Percentiles rank a stretch among this genome's conserved stretches.
These are phyloP conservation scores for Rapana venosa DNA, from an alignment of 2,888 invertebrate species.

Conservation along the genomic window DNA sequence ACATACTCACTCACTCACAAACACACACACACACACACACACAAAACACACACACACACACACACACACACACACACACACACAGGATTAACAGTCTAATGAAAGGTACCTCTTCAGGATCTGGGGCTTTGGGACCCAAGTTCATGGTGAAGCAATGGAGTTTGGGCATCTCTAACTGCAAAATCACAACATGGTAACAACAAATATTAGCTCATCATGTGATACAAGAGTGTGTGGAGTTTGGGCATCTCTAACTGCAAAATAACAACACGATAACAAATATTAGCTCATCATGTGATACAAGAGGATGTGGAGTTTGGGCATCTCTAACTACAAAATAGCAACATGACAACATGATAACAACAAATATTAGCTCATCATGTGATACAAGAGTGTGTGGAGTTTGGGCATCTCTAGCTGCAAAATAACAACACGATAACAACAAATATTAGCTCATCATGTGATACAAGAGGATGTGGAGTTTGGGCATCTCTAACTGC, in stretches of 20 bases:
- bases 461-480: too few species aligned
- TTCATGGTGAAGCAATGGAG: slow-evolving; percentile 71
- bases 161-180: slow-evolving; percentile 71
- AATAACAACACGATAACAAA: neutral
- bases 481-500: slow-evolving; percentile 70
- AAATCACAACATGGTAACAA: neutral
- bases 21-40: neutral
- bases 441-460: neutral
- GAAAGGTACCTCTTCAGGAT: slow-evolving; percentile 66
- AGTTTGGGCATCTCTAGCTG: slow-evolving; percentile 72
- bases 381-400: too few species aligned
- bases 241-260: slow-evolving; percentile 71
- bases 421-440: slow-evolving; percentile 34
- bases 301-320: slow-evolving; percentile 68
- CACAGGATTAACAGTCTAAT: neutral
- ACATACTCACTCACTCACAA: neutral
- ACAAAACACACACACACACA: neutral
- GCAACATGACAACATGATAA: neutral
- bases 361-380: neutral
- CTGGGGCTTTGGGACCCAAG: slow-evolving; percentile 67
- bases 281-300: neutral
- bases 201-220: neutral
- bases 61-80: neutral
- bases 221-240: too few species aligned
- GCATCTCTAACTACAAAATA: slow-evolving; percentile 68